phyloP scores from a whole-genome alignment of 2,888 invertebrate species.

The Eupeodes luniger region DNA sequence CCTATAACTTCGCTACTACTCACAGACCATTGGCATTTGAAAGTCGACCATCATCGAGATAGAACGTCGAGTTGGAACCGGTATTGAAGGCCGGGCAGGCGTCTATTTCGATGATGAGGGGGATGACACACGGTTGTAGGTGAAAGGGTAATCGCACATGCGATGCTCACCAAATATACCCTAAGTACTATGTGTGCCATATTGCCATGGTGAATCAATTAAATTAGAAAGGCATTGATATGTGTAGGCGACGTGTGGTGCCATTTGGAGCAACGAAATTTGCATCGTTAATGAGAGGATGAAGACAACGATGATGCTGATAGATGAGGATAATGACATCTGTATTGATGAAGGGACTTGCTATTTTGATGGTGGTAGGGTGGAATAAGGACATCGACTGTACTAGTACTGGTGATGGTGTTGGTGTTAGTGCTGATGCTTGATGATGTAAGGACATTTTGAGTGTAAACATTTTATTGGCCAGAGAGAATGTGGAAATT shows the following conservation, averaged over 20 bases:
- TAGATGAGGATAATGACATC: slow-evolving; percentile 8
- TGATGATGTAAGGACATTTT: slow-evolving; percentile 5
- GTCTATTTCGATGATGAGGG: not conserved
- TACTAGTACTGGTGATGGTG: too few relatives aligned
- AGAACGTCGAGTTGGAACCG: too few relatives aligned
- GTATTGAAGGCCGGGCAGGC: too few relatives aligned
- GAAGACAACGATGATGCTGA: not conserved
- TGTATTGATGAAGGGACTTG: not conserved
- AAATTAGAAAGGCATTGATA: slow-evolving; percentile 17
- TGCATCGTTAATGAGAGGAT: slow-evolving; percentile 8
- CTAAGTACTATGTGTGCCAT: not conserved
- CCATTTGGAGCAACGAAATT: slow-evolving; percentile 17
- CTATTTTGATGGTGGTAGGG: not conserved
- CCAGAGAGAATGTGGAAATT: not conserved
- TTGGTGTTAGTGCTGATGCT: too few relatives aligned
- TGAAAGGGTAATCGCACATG: slow-evolving; percentile 6
- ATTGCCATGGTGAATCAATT: slow-evolving; percentile 25
- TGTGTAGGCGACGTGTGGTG: not conserved
- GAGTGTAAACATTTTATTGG: slow-evolving; percentile 8
- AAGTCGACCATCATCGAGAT: too few relatives aligned
- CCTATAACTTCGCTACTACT: too few relatives aligned
- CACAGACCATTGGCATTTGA: too few relatives aligned
- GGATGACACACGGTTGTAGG: not conserved
- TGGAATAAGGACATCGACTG: not conserved
- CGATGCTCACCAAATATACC: not conserved